A percentile compares a stretch with the other conserved stretches of the same genome.
phyloP scores from a whole-genome alignment of 2,888 invertebrate species.

The Masnerella sp. region DNA sequence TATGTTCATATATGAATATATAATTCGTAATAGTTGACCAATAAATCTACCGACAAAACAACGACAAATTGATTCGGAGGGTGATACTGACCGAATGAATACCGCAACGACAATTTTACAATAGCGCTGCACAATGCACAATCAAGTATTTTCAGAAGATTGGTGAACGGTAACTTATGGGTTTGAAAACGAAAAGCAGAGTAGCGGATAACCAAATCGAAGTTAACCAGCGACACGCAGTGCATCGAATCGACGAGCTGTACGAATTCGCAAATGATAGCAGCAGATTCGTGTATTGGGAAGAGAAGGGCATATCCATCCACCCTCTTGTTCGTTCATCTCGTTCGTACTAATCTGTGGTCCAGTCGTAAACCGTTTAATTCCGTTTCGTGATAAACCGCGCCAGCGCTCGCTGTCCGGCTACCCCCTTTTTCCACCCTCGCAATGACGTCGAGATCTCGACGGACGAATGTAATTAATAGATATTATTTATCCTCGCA shows the following conservation, averaged over 20 bases:
- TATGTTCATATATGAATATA: too few species aligned
- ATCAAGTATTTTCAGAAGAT: constrained; percentile 47
- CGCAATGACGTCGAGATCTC: constrained; percentile 63
- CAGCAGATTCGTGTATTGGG: constrained; percentile 42
- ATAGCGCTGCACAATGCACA: constrained; percentile 15
- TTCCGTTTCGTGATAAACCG: constrained; percentile 78
- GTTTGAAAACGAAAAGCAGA: constrained; percentile 48
- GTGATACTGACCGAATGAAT: not conserved
- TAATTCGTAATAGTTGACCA: too few species aligned
- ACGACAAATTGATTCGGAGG: not conserved
- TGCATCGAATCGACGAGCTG: constrained; percentile 59
- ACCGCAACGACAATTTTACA: constrained; percentile 35
- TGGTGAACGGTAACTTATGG: constrained; percentile 52
- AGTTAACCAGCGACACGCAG: constrained; percentile 56
- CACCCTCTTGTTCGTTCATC: constrained; percentile 74
- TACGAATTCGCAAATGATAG: constrained; percentile 62
- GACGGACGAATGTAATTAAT: constrained; percentile 73
- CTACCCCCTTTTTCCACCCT: constrained; percentile 47
- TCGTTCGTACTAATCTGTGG: constrained; percentile 77
- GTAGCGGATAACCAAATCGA: constrained; percentile 54
- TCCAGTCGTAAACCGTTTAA: constrained; percentile 78
- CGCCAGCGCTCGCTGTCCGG: constrained; percentile 67
- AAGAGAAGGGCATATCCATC: constrained; percentile 50
- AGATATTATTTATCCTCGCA: constrained; percentile 72
- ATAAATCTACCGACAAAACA: too few species aligned